Conservation (phyloP, 1,140 invertebrate genomes). For the Leptinotarsa texana region DNA sequence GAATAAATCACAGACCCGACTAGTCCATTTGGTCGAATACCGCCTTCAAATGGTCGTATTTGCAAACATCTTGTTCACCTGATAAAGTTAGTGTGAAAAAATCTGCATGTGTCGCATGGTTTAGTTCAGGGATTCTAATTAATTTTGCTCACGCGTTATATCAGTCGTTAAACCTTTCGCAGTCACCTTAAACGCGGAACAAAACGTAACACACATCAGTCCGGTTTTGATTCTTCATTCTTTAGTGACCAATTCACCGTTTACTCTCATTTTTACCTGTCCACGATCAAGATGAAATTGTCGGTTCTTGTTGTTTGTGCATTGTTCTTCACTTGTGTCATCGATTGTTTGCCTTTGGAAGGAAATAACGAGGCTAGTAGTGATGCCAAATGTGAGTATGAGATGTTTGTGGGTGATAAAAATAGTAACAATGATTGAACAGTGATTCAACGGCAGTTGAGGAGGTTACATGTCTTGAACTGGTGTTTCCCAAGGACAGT, state of each 20-base stretch:
- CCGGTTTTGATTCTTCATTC: background rate
- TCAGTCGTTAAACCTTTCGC: background rate
- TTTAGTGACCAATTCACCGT: background rate
- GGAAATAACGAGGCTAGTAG: background rate
- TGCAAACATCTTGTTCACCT: no score
- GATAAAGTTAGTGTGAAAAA: no score
- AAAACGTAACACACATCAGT: background rate
- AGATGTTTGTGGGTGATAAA: no score
- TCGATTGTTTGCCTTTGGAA: background rate
- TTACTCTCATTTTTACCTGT: background rate
- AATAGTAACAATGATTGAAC: no score
- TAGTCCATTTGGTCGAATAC: no score
- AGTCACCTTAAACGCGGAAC: background rate
- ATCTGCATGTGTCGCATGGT: no score
- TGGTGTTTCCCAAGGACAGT: no score
- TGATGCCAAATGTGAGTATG: slow-evolving; percentile 6
- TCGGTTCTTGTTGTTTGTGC: background rate
- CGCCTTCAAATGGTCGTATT: no score
- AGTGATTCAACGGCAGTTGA: no score
- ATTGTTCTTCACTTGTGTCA: background rate
- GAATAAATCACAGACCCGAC: no score
- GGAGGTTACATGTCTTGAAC: no score
- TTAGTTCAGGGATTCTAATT: background rate
- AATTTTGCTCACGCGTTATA: slow-evolving; percentile 1
- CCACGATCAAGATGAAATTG: background rate